phyloP scores from a whole-genome alignment of 2,113 vertebrate genomes.

The Elanus axillaris region DNA sequence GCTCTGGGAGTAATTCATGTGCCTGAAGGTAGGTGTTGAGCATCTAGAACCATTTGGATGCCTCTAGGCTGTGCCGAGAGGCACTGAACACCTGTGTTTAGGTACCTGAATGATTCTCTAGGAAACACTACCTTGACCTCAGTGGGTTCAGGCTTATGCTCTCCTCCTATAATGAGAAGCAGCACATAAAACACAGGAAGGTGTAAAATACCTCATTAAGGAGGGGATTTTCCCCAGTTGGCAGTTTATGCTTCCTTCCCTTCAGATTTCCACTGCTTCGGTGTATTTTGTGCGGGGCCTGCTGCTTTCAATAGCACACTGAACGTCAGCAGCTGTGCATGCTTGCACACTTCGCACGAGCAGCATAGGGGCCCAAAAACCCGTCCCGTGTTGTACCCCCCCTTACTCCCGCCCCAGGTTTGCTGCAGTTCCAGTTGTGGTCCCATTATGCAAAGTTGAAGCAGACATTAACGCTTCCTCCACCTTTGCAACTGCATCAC shows the following conservation, averaged over 20 bases:
- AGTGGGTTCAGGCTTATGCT: neutral
- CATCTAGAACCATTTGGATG: neutral
- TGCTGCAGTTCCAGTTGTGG: neutral
- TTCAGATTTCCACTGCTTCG: neutral
- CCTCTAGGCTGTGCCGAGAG: neutral
- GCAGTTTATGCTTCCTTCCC: neutral
- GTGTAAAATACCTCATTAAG: neutral
- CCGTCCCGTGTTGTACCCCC: fast-evolving
- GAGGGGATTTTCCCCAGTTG: neutral
- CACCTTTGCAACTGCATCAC: neutral
- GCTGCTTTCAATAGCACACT: neutral
- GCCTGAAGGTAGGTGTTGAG: neutral
- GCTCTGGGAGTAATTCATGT: neutral
- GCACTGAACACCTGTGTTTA: neutral
- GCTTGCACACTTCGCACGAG: fast-evolving
- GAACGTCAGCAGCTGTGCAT: neutral
- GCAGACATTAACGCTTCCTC: neutral
- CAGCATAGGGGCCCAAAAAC: too few species aligned
- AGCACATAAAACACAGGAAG: neutral
- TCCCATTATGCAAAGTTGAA: neutral
- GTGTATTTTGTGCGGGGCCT: neutral
- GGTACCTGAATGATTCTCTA: neutral
- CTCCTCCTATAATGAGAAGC: neutral
- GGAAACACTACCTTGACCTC: neutral
- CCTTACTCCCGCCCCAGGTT: neutral